Conservation (phyloP, 2,888 invertebrate species). For the Torymus tubicola region DNA sequence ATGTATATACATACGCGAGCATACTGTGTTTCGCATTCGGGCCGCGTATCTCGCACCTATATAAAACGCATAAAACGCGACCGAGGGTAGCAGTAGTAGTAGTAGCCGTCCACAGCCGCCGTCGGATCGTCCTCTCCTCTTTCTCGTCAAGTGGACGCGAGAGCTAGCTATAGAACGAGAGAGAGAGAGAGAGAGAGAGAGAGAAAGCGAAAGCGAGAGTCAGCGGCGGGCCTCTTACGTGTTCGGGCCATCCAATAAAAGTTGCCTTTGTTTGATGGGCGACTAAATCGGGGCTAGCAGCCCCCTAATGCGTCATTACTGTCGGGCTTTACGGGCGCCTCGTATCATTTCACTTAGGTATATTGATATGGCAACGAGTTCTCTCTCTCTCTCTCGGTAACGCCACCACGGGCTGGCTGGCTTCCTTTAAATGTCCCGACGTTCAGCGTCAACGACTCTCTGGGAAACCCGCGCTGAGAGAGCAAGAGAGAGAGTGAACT, state of each 20-base stretch:
- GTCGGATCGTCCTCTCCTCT: conserved; percentile 59
- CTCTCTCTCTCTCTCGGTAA: conserved; percentile 51
- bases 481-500: background rate
- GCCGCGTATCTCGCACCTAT: conserved; percentile 64
- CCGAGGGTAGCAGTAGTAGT: conserved; percentile 53
- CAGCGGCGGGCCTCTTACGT: conserved; percentile 65
- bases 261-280: conserved; percentile 76
- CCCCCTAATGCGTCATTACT: conserved; percentile 77
- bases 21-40: conserved; percentile 61
- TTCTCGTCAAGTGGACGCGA: conserved; percentile 60
- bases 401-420: conserved; percentile 65
- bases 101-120: conserved; percentile 35
- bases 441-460: conserved; percentile 62
- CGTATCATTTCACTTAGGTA: conserved; percentile 77
- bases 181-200: conserved; percentile 29
- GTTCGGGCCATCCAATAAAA: conserved; percentile 74
- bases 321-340: conserved; percentile 75
- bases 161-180: background rate
- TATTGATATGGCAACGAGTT: conserved; percentile 77
- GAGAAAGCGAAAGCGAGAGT: background rate
- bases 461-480: background rate
- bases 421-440: conserved; percentile 69
- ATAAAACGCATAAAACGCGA: conserved; percentile 67
- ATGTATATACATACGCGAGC: conserved; percentile 4
- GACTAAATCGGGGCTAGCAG: conserved; percentile 75